phyloP scores from a whole-genome alignment of 2,797 vertebrate species.

The Todus mexicanus region DNA sequence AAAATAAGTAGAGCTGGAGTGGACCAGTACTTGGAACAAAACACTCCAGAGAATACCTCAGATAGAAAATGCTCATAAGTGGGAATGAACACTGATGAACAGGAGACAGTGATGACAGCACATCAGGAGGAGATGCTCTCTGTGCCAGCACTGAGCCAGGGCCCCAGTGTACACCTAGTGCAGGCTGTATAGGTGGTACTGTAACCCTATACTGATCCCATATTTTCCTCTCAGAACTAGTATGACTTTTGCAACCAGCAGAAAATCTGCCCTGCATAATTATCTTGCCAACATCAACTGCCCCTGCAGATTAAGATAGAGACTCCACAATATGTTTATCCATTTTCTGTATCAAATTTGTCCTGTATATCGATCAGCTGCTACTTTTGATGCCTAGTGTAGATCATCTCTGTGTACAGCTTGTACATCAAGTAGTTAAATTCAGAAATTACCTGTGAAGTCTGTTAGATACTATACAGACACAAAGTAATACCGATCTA shows the following conservation, averaged over 20 bases:
- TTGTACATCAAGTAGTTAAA: not conserved
- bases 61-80: not conserved
- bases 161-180: not conserved
- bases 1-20: not conserved
- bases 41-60: not conserved
- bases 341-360: not conserved
- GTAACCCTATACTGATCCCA: not conserved
- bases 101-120: not conserved
- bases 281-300: not conserved
- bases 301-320: not conserved
- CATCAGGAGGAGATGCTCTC: not conserved
- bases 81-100: not conserved
- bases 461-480: not conserved
- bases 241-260: not conserved
- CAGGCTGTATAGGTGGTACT: not conserved
- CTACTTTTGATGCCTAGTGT: not conserved
- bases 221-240: not conserved
- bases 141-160: not conserved
- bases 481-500: not conserved
- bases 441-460: not conserved
- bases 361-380: not conserved
- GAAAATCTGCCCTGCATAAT: not conserved
- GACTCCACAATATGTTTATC: not conserved
- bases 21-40: not conserved
- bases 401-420: not conserved